These are phyloP conservation scores for Cettia cetti DNA, from an alignment of 2,113 vertebrate genomes.

Conservation along the genomic window DNA sequence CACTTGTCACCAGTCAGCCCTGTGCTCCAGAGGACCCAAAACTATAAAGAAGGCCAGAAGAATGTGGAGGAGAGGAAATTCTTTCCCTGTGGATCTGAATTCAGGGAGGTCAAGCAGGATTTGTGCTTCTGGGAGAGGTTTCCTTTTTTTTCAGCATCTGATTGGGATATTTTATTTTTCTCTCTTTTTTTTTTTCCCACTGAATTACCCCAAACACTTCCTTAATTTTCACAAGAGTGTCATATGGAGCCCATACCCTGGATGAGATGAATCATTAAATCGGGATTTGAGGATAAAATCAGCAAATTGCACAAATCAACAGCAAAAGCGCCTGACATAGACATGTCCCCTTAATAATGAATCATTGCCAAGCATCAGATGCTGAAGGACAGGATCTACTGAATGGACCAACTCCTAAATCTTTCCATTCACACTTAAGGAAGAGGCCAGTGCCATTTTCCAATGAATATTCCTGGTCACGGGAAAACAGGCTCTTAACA, in stretches of 20 bases:
- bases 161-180: not conserved
- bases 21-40: not conserved
- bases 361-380: not conserved
- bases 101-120: not conserved
- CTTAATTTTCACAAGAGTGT: not conserved
- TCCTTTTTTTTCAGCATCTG: not conserved
- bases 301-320: not conserved
- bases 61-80: not conserved
- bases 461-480: slow-evolving; percentile 13
- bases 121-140: not conserved
- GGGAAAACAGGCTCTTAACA: not conserved
- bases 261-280: not conserved
- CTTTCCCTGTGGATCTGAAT: not conserved
- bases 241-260: not conserved
- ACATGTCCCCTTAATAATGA: not conserved
- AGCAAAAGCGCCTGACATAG: not conserved
- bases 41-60: not conserved
- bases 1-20: not conserved
- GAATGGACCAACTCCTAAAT: not conserved
- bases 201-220: not conserved
- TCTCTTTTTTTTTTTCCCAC: not conserved
- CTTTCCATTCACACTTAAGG: not conserved
- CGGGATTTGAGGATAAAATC: not conserved
- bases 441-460: not conserved
- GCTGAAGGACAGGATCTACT: not conserved